phyloP scores from a whole-genome alignment of 2,797 vertebrate genomes.

The Helarctos malayanus region DNA sequence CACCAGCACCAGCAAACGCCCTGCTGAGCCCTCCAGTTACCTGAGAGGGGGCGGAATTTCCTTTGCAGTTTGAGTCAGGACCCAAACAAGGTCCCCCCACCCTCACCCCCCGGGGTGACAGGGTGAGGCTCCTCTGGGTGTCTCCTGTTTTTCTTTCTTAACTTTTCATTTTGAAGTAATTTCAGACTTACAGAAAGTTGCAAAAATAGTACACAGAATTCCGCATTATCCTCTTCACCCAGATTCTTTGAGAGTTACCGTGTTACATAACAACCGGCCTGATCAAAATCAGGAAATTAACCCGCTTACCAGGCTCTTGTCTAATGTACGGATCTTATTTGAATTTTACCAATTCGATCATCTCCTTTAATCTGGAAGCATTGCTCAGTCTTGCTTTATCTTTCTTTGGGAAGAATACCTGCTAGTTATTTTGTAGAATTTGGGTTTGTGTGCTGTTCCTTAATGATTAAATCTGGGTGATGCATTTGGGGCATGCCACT shows the following conservation, averaged over 20 bases:
- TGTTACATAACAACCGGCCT: background rate
- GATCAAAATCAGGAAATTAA: background rate
- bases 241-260: constrained; percentile 34
- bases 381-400: background rate
- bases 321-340: background rate
- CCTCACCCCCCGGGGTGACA: background rate
- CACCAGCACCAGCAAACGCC: rapidly evolving
- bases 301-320: rapidly evolving
- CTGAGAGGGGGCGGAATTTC: no score
- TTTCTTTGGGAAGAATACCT: background rate
- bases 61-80: background rate
- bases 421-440: background rate
- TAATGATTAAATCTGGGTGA: background rate
- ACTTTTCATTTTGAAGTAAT: constrained; percentile 58
- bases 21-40: background rate
- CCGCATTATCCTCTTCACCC: constrained; percentile 46
- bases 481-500: background rate
- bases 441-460: background rate
- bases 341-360: background rate
- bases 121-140: background rate
- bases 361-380: background rate
- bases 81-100: background rate
- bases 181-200: constrained; percentile 64
- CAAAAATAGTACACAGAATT: constrained; percentile 75
- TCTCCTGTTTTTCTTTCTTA: background rate